Conservation (phyloP, 2,888 invertebrate genomes). For the Epinotia ramella region DNA sequence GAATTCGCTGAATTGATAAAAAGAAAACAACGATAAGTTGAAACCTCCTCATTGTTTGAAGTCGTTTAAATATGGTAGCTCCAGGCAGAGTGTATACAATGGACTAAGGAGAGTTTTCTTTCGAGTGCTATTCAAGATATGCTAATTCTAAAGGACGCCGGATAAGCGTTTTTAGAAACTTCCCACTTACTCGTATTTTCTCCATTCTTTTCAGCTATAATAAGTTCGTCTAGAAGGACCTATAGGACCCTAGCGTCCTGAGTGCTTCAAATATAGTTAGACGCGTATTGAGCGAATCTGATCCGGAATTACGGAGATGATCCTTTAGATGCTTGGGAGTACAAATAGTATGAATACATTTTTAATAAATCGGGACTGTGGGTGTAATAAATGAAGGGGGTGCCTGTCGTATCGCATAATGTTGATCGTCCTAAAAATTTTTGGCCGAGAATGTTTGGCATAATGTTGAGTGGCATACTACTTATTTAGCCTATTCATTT, state of each 20-base stretch:
- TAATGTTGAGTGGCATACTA: no score
- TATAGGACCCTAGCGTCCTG: background rate
- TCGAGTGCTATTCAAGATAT: slow-evolving; percentile 30
- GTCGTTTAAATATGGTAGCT: background rate
- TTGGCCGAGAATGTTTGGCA: no score
- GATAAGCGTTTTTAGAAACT: slow-evolving; percentile 29
- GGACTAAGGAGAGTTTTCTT: slow-evolving; percentile 20
- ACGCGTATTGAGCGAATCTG: background rate
- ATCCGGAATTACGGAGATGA: background rate
- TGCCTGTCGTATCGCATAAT: no score
- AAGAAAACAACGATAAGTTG: background rate
- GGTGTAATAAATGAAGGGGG: no score
- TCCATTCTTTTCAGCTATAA: slow-evolving; percentile 1
- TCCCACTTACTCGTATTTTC: slow-evolving; percentile 27
- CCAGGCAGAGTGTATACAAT: slow-evolving; percentile 3
- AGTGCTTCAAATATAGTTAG: background rate
- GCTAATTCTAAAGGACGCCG: slow-evolving; percentile 22
- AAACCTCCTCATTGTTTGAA: no score
- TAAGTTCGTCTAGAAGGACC: background rate
- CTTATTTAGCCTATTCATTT: no score
- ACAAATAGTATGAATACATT: background rate
- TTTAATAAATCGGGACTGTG: no score
- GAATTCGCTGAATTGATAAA: background rate
- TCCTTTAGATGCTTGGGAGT: background rate
- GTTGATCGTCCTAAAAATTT: no score